Base-by-base conservation (phyloP, 1,140 invertebrate species). In the Colletes latitarsis region DNA sequence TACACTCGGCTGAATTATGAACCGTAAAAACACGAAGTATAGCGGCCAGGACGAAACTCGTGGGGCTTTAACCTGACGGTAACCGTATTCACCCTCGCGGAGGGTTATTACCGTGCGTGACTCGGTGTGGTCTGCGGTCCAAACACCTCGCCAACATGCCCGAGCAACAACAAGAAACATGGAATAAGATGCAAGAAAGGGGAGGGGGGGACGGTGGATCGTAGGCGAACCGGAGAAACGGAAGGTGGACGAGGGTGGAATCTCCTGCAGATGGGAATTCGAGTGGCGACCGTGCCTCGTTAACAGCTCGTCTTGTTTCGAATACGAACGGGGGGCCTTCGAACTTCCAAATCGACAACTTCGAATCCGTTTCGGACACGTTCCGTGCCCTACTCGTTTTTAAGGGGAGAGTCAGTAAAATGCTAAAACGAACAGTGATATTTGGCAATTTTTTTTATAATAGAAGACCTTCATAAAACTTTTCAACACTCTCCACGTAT, bases 1-100 rank as follows among this genome's bases (percentile, higher is more conserved):
- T 93, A 93, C 87, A 92, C 92, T 92, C 90, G 89, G 77, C 91
- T 93, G 92, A 92, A 93, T 93, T 93, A 93, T 92, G 92, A 93
- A 93, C 91, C 92, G 92, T 93, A 92, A 93, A 93, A 92, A 92
- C 89, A 91, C 89, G 82, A 84, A 88, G 88, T 88, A 88, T 85
- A 86, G 83, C 68, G 70, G 19, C 82, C 64, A 46, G 43, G 12
- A 72, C 76, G 82, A 87, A 89, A 89, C 88, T 90, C 89, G 85
- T 87, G 87, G 87, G 87, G 85, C 82, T 90, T 91, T 91, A 90
- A 87, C 88, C 89, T 76, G 53, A 46, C 81, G 66, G 89, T 92
- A 92, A 92, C 90, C 91, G 88, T 92, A 90, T 91, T 92, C 92
- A 92, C 91, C 91, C 92, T 91, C 88, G 85, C 88, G 85, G 30